Evolutionary conservation across 2,888 invertebrate genomes (phyloP).

Genomic region (Acrobeloides nanus): DNA sequence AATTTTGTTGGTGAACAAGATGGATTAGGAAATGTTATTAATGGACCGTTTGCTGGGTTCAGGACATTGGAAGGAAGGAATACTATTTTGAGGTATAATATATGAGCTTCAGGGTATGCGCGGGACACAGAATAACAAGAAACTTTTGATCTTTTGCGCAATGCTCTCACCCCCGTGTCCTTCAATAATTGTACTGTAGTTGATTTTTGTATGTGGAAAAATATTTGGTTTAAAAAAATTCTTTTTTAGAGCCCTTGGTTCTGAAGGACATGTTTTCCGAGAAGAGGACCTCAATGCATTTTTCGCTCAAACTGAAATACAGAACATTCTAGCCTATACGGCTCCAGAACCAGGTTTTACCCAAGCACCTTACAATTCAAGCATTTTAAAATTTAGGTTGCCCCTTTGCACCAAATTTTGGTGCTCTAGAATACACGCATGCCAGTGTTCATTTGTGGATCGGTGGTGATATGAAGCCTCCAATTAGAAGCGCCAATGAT

Average conservation of each 20-base stretch:
- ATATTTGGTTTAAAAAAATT: neutral
- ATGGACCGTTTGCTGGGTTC: slow-evolving; percentile 39
- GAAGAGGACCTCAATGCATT: slow-evolving; percentile 44
- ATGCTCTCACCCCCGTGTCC: no score
- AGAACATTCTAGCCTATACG: slow-evolving; percentile 49
- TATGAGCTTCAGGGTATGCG: no score
- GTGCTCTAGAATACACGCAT: slow-evolving; percentile 50
- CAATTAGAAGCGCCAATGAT: slow-evolving; percentile 29
- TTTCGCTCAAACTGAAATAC: slow-evolving; percentile 39
- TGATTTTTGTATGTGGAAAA: neutral
- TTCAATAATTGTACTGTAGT: neutral
- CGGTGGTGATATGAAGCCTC: slow-evolving; percentile 49
- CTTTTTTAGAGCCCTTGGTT: slow-evolving; percentile 22
- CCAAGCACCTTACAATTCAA: no score
- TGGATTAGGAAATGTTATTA: slow-evolving; percentile 19
- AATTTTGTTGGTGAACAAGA: slow-evolving; percentile 33
- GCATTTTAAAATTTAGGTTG: no score
- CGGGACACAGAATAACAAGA: no score
- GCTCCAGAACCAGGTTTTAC: neutral
- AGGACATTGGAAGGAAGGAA: slow-evolving; percentile 40
- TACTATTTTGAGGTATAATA: slow-evolving; percentile 36
- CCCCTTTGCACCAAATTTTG: slow-evolving; percentile 49
- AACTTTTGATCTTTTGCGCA: no score
- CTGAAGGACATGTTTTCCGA: slow-evolving; percentile 39
- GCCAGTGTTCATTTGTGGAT: slow-evolving; percentile 48